These are phyloP conservation scores for Tapirus indicus DNA, from an alignment of 2,797 vertebrate species.

Conservation along the genomic window DNA sequence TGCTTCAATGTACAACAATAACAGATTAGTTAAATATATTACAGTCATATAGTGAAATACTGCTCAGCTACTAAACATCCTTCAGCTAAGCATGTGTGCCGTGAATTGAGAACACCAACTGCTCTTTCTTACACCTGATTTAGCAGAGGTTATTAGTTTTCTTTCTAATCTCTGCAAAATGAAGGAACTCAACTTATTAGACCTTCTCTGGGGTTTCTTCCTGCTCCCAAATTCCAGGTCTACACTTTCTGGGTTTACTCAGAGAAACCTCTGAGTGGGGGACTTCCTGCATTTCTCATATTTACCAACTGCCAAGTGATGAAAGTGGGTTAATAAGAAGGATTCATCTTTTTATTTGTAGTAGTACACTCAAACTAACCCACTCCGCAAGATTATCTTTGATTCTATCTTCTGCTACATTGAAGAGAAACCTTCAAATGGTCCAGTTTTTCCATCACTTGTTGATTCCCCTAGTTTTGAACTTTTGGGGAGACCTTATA, in stretches of 20 bases:
- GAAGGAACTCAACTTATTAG: background rate
- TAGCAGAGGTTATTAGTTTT: background rate
- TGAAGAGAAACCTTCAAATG: background rate
- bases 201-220: background rate
- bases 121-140: background rate
- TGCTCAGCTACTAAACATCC: background rate
- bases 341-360: background rate
- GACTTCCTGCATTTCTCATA: background rate
- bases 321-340: background rate
- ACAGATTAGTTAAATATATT: background rate
- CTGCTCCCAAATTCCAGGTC: background rate
- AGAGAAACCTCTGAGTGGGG: background rate
- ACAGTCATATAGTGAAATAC: background rate
- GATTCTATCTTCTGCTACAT: background rate
- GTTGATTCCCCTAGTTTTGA: background rate
- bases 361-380: background rate
- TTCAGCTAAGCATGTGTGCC: background rate
- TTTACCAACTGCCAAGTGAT: background rate
- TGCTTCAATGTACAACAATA: background rate
- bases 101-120: background rate
- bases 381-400: background rate
- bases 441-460: background rate
- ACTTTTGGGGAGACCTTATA: background rate
- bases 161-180: background rate
- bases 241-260: background rate